Evolutionary conservation across 2,888 invertebrate species (phyloP), one percentile per base, ranked within the genome.

Genomic region (Eulithis prunata): DNA sequence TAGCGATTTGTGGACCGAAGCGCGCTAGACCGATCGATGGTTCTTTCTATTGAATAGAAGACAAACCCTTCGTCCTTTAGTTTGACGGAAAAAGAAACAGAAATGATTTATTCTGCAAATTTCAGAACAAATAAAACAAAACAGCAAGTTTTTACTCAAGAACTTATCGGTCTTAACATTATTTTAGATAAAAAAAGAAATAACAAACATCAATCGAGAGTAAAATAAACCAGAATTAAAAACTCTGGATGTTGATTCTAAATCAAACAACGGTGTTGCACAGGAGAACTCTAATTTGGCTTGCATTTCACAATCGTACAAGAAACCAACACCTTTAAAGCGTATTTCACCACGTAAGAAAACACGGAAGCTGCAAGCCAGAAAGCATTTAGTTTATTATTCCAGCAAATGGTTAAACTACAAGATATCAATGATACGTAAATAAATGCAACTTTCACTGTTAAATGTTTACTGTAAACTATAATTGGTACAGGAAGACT

Each of bases 341-440:
- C 43, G 57, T 60, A 66, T 59, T 58, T 66, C 66, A 66, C 32
- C 57, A 53, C 46, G 43, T 21, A 11, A 28, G 38, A 49, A 49
- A 57, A 57, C 49, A 57, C 63, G 62, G 63, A 63, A 67, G 49
- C 49, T 21, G 47, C 21, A 46, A 55, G 49, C 41, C 32, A 53
- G 52, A 60, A 57, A 60, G 63, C 11, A 60, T 52, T 11, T 51
- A 28, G 67, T 64, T 68, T 68, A 60, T 60, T 61, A 57, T 64
- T 61, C 36, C 54, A 51, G 57, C 49, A 57, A 64, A 68, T 68
- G 60, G 60, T 14, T 47, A 46, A 28, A 62, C 55, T 62, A 62
- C 55, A 55, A 62, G 62, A 58, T 54, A 63, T 63, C 53, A 53
- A 54, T 54, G 49, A 46, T 36, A 47, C 52, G 62, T 62, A 49